Conservation (phyloP, 2,113 vertebrate species). For the Telmatochromis bifrenatus region DNA sequence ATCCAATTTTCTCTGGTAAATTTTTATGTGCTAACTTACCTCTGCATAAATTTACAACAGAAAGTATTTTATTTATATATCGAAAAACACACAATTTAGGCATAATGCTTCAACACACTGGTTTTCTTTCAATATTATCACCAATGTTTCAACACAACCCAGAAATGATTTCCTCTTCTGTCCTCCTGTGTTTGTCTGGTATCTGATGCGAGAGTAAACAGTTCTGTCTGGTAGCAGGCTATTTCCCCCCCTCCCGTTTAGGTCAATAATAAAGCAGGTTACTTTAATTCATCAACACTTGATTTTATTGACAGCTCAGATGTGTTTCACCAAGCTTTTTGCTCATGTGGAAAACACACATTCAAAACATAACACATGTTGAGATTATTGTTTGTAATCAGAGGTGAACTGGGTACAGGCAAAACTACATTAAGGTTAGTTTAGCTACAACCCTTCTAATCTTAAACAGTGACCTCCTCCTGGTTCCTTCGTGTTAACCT, state of each 20-base stretch:
- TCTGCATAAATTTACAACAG: neutral
- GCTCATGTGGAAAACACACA: neutral
- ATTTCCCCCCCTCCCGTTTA: neutral
- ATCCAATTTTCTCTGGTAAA: neutral
- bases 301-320: neutral
- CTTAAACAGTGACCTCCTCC: neutral
- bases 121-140: neutral
- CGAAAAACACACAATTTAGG: neutral
- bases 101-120: neutral
- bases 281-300: neutral
- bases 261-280: neutral
- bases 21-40: neutral
- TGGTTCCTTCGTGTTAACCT: neutral
- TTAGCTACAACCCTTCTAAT: neutral
- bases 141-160: neutral
- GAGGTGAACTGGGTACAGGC: neutral
- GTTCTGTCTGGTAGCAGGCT: neutral
- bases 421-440: neutral
- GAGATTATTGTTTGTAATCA: neutral
- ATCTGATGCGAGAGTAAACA: neutral
- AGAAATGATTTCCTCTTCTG: neutral
- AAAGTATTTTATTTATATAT: neutral
- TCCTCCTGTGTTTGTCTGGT: neutral
- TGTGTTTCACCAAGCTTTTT: neutral
- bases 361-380: neutral